Conservation (phyloP, 2,888 invertebrate species). For the Argyresthia goedartella region DNA sequence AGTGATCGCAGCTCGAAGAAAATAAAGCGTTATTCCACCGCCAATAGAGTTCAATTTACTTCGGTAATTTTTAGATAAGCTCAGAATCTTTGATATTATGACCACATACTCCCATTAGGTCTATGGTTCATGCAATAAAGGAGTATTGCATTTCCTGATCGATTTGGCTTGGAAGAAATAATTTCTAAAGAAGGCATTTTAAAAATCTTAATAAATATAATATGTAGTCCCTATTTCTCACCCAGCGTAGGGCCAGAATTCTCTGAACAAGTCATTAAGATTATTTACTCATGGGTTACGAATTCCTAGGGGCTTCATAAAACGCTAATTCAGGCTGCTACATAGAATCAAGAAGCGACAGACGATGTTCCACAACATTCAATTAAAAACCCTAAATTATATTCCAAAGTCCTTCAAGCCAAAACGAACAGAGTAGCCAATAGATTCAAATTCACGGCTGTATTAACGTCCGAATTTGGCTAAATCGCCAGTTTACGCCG, state of each 20-base stretch:
- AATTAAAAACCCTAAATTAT: neutral
- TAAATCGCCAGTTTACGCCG: no score
- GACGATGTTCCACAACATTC: neutral
- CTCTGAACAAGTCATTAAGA: no score
- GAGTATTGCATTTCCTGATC: neutral
- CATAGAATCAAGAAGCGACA: no score
- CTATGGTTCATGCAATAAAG: slow-evolving; percentile 45
- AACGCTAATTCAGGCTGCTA: no score
- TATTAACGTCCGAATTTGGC: no score
- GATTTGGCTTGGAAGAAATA: neutral
- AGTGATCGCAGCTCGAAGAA: slow-evolving; percentile 21
- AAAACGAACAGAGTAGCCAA: no score
- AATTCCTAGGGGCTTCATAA: no score
- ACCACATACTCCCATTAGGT: slow-evolving; percentile 67
- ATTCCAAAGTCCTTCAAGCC: neutral
- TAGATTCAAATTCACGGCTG: no score
- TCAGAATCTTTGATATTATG: slow-evolving; percentile 60
- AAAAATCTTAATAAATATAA: neutral
- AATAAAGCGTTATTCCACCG: slow-evolving; percentile 6
- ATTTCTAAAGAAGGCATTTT: neutral
- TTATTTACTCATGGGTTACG: no score
- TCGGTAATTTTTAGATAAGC: slow-evolving; percentile 9
- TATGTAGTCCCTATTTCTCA: no score
- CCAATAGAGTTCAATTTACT: slow-evolving; percentile 4
- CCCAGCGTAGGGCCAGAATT: no score